Evolutionary conservation across 2,797 vertebrate genomes (phyloP), one percentile per base, ranked within the genome.

Genomic region (Kryptolebias ocellatus): DNA sequence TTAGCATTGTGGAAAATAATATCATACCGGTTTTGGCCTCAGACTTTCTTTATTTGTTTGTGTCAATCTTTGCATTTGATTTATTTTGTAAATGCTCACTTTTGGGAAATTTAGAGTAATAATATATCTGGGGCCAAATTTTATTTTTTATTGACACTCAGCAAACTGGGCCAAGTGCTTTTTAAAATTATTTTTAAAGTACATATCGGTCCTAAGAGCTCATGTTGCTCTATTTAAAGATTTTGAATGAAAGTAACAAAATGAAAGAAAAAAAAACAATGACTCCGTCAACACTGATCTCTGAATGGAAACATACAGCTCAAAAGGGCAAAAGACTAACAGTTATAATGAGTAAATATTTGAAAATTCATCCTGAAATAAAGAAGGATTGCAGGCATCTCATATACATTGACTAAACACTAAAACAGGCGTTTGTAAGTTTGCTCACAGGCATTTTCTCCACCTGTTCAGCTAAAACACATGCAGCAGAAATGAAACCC

Each of bases 401-500:
- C 16, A 45, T 15, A 46, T 46, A 5, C 45, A 10, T 42, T 18
- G 4, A 29, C 29, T 31, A 17, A 42, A 53, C 45, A 62, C 46
- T 24, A 37, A 52, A 31, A 24, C 62, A 44, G 51, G 27, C 44
- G 75, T 39, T 34, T 37, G 12, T 49, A 8, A 67, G 44, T 29
- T 72, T 15, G 29, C 70, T 74, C 54, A 53, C n/a, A 60, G 71
- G 80, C 76, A 34, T n/a, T 61, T 12, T 58, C 34, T 15, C 5
- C 17, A 17, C 47, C 60, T 60, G 54, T 42, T 60, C 39, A 42
- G 39, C 39, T 11, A 4, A 6, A 77, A 50, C 52, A 18, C 53
- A 18, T 14, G 10, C 52, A 67, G 46, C 61, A 72, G 68, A 76
- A 77, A 78, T 70, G 54, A 42, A 77, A 80, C 42, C 63, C 17